These are phyloP conservation scores for Temnothorax nylanderi DNA, from an alignment of 1,140 invertebrate species.

Conservation along the genomic window DNA sequence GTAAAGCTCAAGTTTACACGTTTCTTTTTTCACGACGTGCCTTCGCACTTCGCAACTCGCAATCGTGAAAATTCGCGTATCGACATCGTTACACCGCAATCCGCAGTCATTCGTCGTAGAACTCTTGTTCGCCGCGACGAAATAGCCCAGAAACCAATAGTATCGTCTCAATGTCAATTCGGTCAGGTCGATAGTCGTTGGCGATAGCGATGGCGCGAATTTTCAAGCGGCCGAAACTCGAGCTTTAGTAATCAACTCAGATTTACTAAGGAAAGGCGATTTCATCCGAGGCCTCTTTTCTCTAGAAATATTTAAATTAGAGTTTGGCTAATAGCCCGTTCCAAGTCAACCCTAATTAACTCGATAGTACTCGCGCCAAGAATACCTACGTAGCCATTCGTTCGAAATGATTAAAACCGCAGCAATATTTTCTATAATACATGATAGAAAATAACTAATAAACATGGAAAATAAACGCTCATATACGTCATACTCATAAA, in stretches of 20 bases:
- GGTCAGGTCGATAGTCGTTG: slow-evolving; percentile 5
- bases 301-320: not conserved
- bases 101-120: not conserved
- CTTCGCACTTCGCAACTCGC: not conserved
- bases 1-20: not conserved
- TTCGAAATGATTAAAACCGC: not conserved
- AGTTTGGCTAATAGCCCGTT: not conserved
- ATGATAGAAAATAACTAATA: not conserved
- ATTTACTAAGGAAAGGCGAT: not conserved
- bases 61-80: not conserved
- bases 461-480: not conserved
- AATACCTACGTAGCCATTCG: not conserved
- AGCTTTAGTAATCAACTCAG: slow-evolving; percentile 18
- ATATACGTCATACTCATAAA: not conserved
- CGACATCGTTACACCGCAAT: not conserved
- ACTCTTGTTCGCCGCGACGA: slow-evolving; percentile 19
- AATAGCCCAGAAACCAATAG: slow-evolving; percentile 30
- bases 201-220: not conserved
- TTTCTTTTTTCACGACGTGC: not conserved
- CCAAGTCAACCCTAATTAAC: slow-evolving; percentile 8
- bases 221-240: not conserved
- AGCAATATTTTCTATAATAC: not conserved
- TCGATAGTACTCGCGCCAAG: not conserved
- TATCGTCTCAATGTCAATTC: slow-evolving; percentile 6
- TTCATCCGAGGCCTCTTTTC: not conserved